phyloP scores from a whole-genome alignment of 2,113 vertebrate genomes.

The Orientallactaga bullata region DNA sequence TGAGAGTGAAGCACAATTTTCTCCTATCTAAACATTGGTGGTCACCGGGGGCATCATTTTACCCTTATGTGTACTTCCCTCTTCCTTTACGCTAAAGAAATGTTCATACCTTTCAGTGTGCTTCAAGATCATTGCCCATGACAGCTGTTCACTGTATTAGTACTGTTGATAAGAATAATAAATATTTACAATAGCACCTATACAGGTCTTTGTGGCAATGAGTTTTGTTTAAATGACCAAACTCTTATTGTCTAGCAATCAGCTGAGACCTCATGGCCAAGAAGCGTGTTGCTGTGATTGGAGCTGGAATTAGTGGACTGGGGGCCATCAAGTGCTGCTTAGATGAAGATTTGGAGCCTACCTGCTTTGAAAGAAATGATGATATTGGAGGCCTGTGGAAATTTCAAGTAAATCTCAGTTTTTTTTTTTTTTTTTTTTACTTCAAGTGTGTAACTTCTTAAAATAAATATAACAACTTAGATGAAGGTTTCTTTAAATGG shows the following conservation, averaged over 20 bases:
- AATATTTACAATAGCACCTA: background rate
- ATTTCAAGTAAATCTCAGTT: conserved; percentile 82
- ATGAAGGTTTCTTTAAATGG: background rate
- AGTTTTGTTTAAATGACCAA: background rate
- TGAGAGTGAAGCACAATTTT: background rate
- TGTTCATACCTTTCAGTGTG: background rate
- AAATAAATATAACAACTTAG: background rate
- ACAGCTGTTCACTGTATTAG: background rate
- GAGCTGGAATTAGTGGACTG: conserved; percentile 87
- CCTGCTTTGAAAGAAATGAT: conserved; percentile 88
- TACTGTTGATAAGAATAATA: background rate
- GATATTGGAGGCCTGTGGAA: conserved; percentile 88
- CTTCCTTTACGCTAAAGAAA: background rate
- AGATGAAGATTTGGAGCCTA: conserved; percentile 86
- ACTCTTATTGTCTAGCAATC: background rate
- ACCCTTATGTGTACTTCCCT: background rate
- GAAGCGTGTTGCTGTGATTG: conserved; percentile 85
- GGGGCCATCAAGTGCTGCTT: conserved; percentile 86
- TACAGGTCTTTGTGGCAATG: background rate
- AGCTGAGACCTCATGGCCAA: conserved; percentile 9
- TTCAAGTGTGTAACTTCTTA: background rate
- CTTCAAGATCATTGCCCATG: background rate
- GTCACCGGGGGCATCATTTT: background rate
- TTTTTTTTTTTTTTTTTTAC: background rate
- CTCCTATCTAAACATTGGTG: background rate